Base-by-base conservation (phyloP, 92 coral and sea anemone species). In the Epizoanthus ramosus region DNA sequence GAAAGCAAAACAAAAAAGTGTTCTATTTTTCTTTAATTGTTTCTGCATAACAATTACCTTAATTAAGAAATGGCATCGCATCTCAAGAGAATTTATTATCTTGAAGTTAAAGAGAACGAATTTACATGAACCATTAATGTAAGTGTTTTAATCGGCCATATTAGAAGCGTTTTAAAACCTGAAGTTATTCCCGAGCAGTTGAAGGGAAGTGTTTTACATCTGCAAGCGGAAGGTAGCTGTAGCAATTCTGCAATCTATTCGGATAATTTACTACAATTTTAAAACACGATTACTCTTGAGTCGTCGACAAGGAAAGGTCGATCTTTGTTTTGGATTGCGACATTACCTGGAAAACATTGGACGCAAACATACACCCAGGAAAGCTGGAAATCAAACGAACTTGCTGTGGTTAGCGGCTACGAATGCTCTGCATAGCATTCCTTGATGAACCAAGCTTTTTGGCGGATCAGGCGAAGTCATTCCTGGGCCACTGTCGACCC, bases 381-480 rank as follows among this genome's bases (percentile, higher is more conserved):
- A 66, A 14, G 16, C 14, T 25, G 72, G 39, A 67, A 37, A 33
- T 67, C 47, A 12, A 33, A 41, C 33, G 10, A 33, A 10, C 35
- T 19, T 3, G 22, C 2, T 13, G 21, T 5, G 10, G 1, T 67
- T 67, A 24, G 15, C 19, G 23, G 37, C 47, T 8, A 41, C 47
- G 35, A 41, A 67, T 50, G 3, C 15, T 10, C 16, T 50, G 1
- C 14, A 50, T 3, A 50, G 54, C 54, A 24, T 6, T 24, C 39
- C 72, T 67, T 53, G 8, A 73, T 73, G 79, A 73, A 50, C 52
- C 79, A 73, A 58, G 28, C n/a, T 47, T 73, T 73, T 25, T 52
- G 79, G 79, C 53, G 60, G 39, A 17, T 33, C n/a, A 73, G 52
- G 79, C 52, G 63, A 14, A 73, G 63, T n/a, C 79, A 73, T 1